Evolutionary conservation across 2,113 vertebrate genomes (phyloP).

Genomic region (Alces alces): DNA sequence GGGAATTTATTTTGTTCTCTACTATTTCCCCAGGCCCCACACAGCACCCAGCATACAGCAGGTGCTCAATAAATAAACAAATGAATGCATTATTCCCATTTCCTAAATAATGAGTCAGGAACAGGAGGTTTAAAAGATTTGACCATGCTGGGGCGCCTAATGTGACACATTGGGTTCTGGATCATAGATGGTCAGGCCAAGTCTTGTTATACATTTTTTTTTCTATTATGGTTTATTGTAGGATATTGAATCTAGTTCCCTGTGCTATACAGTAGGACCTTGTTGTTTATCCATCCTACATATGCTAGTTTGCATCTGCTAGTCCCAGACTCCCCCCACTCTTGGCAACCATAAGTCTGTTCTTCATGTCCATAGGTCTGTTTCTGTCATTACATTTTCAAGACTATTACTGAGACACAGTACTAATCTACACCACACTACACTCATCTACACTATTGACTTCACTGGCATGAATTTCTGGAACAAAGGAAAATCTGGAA

Average conservation of each 20-base stretch:
- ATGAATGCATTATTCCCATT: not conserved
- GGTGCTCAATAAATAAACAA: not conserved
- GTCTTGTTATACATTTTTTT: too few relatives aligned
- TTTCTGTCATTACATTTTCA: not conserved
- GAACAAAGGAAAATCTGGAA: not conserved
- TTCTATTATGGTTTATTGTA: not conserved
- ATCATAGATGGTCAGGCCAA: not conserved
- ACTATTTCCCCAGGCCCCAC: not conserved
- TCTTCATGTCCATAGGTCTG: not conserved
- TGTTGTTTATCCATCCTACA: not conserved
- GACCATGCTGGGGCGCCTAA: not conserved
- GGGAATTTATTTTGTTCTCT: conserved; percentile 6
- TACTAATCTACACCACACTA: not conserved
- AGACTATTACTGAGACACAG: not conserved
- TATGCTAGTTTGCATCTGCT: not conserved
- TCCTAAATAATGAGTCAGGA: not conserved
- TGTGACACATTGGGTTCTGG: not conserved
- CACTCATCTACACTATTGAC: not conserved
- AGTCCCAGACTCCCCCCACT: not conserved
- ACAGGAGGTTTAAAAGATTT: not conserved
- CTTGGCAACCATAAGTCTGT: not conserved
- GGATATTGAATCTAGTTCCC: not conserved
- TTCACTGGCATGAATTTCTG: not conserved
- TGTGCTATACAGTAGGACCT: not conserved
- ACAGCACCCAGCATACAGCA: not conserved